Percentiles rank a stretch among this genome's conserved stretches.
phyloP scores from a whole-genome alignment of 2,113 vertebrate species.

The Tragelaphus scriptus region DNA sequence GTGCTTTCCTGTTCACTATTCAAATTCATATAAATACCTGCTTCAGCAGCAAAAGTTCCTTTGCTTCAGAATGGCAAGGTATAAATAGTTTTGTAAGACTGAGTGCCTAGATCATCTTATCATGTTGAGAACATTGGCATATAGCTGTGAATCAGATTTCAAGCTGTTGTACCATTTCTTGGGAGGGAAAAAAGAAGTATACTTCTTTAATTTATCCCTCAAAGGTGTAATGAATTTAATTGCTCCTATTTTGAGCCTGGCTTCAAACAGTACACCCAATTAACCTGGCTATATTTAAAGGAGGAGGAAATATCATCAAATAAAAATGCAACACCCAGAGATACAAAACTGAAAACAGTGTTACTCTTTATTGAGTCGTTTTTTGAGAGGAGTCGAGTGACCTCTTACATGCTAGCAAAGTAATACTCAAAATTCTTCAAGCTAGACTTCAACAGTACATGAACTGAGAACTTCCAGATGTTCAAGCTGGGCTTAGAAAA shows the following conservation, averaged over 20 bases:
- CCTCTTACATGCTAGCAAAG: neutral
- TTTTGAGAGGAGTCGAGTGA: neutral
- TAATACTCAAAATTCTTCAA: neutral
- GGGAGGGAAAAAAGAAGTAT: neutral
- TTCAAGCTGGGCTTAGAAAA: neutral
- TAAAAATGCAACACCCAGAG: neutral
- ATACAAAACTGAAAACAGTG: neutral
- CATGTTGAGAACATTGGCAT: neutral
- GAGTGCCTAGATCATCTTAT: neutral
- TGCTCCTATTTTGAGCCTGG: constrained; percentile 34
- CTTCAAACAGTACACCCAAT: neutral
- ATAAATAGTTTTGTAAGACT: neutral
- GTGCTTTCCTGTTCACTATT: neutral
- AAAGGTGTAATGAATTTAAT: constrained; percentile 41
- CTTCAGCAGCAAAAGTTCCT: neutral
- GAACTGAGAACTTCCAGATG: neutral
- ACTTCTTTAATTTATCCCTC: neutral
- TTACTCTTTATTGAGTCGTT: neutral
- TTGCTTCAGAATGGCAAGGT: neutral
- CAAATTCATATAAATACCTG: neutral
- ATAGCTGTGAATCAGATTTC: constrained; percentile 27
- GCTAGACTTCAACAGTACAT: neutral
- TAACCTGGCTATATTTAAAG: constrained; percentile 38
- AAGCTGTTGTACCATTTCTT: constrained; percentile 22
- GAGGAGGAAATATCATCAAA: neutral